These are phyloP conservation scores for Bubo bubo DNA, from an alignment of 2,113 vertebrate species.

Conservation along the genomic window DNA sequence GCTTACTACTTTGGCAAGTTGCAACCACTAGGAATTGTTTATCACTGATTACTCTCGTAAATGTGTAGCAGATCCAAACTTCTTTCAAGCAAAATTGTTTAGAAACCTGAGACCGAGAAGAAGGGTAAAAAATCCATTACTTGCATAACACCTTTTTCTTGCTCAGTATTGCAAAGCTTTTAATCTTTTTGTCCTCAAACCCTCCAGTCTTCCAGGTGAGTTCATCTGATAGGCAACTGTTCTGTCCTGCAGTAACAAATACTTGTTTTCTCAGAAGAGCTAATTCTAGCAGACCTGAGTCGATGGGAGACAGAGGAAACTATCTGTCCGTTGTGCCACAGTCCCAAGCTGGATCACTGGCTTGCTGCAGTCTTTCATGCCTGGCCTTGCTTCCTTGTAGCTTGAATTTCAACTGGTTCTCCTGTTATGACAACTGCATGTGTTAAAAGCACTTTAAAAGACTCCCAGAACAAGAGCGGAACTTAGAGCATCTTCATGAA, in stretches of 20 bases:
- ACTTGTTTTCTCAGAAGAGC: not conserved
- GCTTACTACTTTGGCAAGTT: not conserved
- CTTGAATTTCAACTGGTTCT: not conserved
- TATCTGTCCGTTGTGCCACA: not conserved
- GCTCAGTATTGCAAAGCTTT: not conserved
- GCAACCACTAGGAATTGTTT: not conserved
- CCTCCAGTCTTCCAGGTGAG: not conserved
- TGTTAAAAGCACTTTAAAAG: not conserved
- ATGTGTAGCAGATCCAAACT: not conserved
- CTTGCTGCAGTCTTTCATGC: not conserved
- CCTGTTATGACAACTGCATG: not conserved
- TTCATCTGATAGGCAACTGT: not conserved
- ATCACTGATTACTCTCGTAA: not conserved
- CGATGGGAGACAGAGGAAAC: accelerated
- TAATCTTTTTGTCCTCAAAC: not conserved
- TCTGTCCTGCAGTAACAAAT: not conserved
- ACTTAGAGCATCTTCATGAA: not conserved
- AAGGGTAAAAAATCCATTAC: not conserved
- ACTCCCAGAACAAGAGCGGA: not conserved
- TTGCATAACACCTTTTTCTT: not conserved
- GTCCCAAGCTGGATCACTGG: not conserved
- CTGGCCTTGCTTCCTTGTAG: not conserved
- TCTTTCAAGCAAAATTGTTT: not conserved
- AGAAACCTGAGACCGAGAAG: not conserved
- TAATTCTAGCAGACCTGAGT: not conserved